Conservation (phyloP, 2,888 invertebrate species). For the Schrankia costaestrigalis region DNA sequence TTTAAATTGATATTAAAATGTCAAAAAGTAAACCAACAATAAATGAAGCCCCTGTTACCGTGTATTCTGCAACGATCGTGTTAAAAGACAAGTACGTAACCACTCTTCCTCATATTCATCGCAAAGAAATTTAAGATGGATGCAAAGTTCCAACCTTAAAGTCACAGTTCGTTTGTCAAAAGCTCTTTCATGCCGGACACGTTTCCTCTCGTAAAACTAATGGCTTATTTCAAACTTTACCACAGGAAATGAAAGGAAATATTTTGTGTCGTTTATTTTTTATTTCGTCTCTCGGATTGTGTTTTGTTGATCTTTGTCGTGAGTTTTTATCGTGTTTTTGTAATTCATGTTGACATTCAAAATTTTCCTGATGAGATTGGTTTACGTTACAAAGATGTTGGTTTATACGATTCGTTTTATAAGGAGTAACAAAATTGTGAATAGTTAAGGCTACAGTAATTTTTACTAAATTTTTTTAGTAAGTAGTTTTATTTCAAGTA, state of each 20-base stretch:
- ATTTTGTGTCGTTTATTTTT: conserved; percentile 30
- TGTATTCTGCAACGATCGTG: too few relatives aligned
- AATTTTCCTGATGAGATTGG: conserved; percentile 9
- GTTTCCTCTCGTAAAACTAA: conserved; percentile 38
- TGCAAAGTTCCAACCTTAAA: conserved; percentile 16
- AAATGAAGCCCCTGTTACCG: too few relatives aligned
- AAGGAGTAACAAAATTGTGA: too few relatives aligned
- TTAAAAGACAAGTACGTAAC: too few relatives aligned
- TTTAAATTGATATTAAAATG: too few relatives aligned
- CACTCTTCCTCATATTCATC: conserved; percentile 18
- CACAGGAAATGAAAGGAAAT: conserved; percentile 28
- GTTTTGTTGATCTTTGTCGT: conserved; percentile 9
- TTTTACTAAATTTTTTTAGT: too few relatives aligned
- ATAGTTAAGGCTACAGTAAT: too few relatives aligned
- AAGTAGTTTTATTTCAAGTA: too few relatives aligned
- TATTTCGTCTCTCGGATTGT: conserved; percentile 19
- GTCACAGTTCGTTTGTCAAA: conserved; percentile 30
- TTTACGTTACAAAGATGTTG: too few relatives aligned
- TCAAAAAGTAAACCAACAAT: too few relatives aligned
- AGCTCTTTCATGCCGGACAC: conserved; percentile 33
- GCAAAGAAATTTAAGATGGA: conserved; percentile 17
- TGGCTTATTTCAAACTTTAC: conserved; percentile 41
- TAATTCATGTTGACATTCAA: conserved; percentile 8
- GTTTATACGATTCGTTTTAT: too few relatives aligned
- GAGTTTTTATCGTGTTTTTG: conserved; percentile 11